A percentile compares a stretch with the other conserved stretches of the same genome.
These are phyloP conservation scores for Dasysyrphus albostriatus DNA, from an alignment of 2,888 invertebrate genomes.

Conservation along the genomic window DNA sequence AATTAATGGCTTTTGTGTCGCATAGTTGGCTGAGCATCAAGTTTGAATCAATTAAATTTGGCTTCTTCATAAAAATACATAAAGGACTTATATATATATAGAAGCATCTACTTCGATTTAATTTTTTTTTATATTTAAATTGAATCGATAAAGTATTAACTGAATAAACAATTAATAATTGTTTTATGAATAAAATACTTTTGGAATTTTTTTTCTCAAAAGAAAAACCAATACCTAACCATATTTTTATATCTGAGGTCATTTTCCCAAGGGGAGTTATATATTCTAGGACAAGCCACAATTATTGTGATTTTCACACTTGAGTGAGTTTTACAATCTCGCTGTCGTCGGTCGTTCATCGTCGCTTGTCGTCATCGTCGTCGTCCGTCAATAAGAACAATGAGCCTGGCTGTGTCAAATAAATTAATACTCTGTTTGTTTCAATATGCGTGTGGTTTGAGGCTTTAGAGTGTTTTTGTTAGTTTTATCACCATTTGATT, in stretches of 20 bases:
- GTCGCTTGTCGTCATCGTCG: neutral
- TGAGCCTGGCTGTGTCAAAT: conserved; percentile 37
- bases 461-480: conserved; percentile 67
- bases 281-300: conserved; percentile 20
- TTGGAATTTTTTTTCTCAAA: neutral
- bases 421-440: conserved; percentile 37
- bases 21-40: conserved; percentile 63
- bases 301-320: conserved; percentile 67
- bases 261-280: conserved; percentile 13
- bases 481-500: conserved; percentile 73
- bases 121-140: neutral
- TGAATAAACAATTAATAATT: neutral
- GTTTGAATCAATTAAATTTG: conserved; percentile 36
- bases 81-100: too few relatives aligned
- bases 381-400: conserved; percentile 32
- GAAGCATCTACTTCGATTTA: neutral
- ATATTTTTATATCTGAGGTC: conserved; percentile 33
- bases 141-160: neutral
- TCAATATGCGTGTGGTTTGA: conserved; percentile 32
- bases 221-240: neutral
- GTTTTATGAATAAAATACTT: neutral
- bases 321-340: conserved; percentile 54
- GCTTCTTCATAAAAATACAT: too few relatives aligned
- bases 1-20: conserved; percentile 58
- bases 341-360: neutral